These are phyloP conservation scores for Chiroxiphia lanceolata DNA, from an alignment of 2,797 vertebrate genomes.

Conservation along the genomic window DNA sequence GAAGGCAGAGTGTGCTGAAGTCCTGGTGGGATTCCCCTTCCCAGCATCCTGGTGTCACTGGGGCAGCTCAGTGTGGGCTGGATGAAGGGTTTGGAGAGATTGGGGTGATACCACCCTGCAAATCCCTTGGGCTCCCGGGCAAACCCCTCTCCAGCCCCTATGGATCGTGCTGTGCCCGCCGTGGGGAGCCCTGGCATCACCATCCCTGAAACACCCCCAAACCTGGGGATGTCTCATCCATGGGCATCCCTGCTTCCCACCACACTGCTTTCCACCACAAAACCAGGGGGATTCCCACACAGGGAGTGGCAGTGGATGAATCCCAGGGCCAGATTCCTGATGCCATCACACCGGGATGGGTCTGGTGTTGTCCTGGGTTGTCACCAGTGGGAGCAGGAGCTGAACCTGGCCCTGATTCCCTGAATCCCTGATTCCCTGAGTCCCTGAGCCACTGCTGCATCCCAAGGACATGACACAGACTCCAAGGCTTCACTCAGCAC, in stretches of 20 bases:
- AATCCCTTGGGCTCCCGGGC: accelerated
- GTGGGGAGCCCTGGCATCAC: accelerated
- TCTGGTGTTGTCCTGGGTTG: not conserved
- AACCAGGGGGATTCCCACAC: not conserved
- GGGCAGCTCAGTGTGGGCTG: not conserved
- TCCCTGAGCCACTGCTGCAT: not conserved
- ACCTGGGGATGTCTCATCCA: not conserved
- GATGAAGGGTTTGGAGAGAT: accelerated
- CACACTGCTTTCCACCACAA: not conserved
- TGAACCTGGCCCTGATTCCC: not conserved
- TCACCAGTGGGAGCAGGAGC: not conserved
- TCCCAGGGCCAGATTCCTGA: not conserved
- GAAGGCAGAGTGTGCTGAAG: accelerated
- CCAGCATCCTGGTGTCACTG: not conserved
- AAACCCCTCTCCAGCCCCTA: not conserved
- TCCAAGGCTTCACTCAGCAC: accelerated
- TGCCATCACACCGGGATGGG: accelerated
- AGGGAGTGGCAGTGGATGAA: not conserved
- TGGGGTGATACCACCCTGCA: accelerated
- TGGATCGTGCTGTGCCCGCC: accelerated
- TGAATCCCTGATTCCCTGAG: not conserved
- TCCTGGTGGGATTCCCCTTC: not conserved
- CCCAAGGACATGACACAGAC: slow-evolving; percentile 17
- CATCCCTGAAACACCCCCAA: not conserved
- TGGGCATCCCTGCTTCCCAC: not conserved